These are phyloP conservation scores for Scaptomyza polygonia DNA, from an alignment of 2,888 invertebrate genomes.

Conservation along the genomic window DNA sequence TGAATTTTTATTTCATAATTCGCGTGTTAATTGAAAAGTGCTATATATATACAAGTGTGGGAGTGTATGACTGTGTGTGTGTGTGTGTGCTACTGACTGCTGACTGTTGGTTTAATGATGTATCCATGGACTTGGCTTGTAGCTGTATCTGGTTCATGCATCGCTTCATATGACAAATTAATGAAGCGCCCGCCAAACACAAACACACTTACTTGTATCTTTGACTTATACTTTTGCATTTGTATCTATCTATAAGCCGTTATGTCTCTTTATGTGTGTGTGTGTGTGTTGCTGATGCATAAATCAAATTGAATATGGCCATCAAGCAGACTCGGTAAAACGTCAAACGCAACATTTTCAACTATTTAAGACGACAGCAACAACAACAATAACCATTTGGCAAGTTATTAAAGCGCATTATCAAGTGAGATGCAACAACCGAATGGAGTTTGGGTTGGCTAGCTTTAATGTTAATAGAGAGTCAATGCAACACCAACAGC, in stretches of 20 bases:
- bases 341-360: constrained; percentile 58
- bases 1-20: constrained; percentile 46
- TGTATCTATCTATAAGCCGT: no score
- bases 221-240: constrained; percentile 34
- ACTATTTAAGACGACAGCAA: constrained; percentile 45
- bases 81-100: background rate
- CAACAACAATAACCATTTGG: constrained; percentile 41
- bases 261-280: background rate
- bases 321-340: constrained; percentile 44
- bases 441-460: constrained; percentile 1
- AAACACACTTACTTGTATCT: constrained; percentile 43
- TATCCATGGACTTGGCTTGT: constrained; percentile 34
- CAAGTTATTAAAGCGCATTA: constrained; percentile 30
- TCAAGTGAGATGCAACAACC: constrained; percentile 28
- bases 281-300: constrained; percentile 39
- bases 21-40: constrained; percentile 63
- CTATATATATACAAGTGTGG: constrained; percentile 23
- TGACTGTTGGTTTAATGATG: constrained; percentile 52
- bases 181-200: constrained; percentile 56
- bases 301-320: constrained; percentile 68
- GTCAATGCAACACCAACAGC: constrained; percentile 15
- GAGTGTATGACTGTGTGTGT: constrained; percentile 15
- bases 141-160: constrained; percentile 55
- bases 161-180: constrained; percentile 74
- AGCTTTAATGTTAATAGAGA: constrained; percentile 64